Evolutionary conservation across 2,113 vertebrate genomes (phyloP).

Genomic region (Toxotes chatareus): DNA sequence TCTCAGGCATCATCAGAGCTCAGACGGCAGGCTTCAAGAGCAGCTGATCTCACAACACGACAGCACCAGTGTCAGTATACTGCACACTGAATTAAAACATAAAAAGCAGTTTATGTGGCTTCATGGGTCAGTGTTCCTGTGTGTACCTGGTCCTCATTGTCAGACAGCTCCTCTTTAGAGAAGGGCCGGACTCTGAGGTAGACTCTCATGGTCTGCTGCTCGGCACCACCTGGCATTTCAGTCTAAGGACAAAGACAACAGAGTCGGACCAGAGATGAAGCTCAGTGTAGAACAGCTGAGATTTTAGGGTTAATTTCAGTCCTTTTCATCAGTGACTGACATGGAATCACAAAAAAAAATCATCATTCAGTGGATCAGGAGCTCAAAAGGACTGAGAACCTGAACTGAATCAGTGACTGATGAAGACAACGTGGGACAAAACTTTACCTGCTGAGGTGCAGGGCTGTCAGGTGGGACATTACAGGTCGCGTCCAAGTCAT

Average conservation of each 20-base stretch:
- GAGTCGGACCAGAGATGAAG: neutral
- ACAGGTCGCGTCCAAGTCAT: conserved; percentile 77
- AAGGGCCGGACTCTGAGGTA: conserved; percentile 90
- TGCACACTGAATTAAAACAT: too few species aligned
- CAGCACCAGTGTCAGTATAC: too few species aligned
- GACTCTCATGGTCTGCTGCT: conserved; percentile 85
- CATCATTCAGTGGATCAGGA: neutral
- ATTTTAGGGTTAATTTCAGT: neutral
- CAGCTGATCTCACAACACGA: too few species aligned
- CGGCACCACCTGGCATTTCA: conserved; percentile 47
- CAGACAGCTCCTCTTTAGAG: conserved; percentile 84
- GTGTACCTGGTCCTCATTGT: conserved; percentile 86
- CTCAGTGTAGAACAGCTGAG: neutral
- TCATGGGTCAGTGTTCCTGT: too few species aligned
- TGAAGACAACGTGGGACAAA: too few species aligned
- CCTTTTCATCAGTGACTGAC: too few species aligned
- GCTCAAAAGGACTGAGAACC: too few species aligned
- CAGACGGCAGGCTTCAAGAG: too few species aligned
- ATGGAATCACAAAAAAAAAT: neutral
- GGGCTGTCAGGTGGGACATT: conserved; percentile 1
- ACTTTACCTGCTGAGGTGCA: conserved; percentile 50
- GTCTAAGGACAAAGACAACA: conserved; percentile 51
- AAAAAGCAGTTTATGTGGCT: too few species aligned
- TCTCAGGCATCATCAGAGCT: too few species aligned
- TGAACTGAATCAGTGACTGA: neutral